Conservation (phyloP, 2,113 vertebrate genomes). For the Tenrec ecaudatus region DNA sequence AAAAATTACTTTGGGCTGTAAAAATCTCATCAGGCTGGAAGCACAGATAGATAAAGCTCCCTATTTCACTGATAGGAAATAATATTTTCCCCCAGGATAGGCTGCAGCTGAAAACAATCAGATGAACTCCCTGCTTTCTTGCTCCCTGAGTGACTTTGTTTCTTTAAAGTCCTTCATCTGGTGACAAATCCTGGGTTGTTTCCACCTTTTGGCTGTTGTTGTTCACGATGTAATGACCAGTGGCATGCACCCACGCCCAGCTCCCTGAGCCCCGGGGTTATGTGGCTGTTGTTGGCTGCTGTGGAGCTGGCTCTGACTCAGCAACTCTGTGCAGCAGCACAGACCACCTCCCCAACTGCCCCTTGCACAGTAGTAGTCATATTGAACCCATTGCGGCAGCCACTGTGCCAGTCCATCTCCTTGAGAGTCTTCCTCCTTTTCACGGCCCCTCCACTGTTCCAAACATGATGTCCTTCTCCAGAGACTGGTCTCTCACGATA, state of each 20-base stretch:
- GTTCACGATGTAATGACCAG: background rate
- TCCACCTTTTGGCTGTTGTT: background rate
- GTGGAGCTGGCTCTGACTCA: too few species aligned
- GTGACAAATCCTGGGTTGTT: background rate
- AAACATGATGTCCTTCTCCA: too few species aligned
- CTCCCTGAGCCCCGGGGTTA: background rate
- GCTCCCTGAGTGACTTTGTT: constrained; percentile 50
- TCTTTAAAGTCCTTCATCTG: background rate
- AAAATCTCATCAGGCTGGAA: constrained; percentile 26
- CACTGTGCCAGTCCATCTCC: too few species aligned
- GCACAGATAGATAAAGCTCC: constrained; percentile 39
- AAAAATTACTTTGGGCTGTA: constrained; percentile 43
- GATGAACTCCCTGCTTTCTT: constrained; percentile 2
- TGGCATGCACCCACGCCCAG: background rate
- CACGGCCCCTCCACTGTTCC: too few species aligned
- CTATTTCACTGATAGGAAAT: background rate
- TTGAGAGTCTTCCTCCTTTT: too few species aligned
- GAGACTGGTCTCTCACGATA: too few species aligned
- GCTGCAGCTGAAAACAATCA: constrained; percentile 29
- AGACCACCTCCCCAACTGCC: too few species aligned
- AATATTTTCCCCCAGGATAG: constrained; percentile 34
- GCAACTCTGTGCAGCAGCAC: too few species aligned
- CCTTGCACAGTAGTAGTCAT: too few species aligned
- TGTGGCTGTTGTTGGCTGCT: too few species aligned
- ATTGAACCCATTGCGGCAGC: too few species aligned